phyloP scores from a whole-genome alignment of 2,797 vertebrate genomes.

The Danio choprae region DNA sequence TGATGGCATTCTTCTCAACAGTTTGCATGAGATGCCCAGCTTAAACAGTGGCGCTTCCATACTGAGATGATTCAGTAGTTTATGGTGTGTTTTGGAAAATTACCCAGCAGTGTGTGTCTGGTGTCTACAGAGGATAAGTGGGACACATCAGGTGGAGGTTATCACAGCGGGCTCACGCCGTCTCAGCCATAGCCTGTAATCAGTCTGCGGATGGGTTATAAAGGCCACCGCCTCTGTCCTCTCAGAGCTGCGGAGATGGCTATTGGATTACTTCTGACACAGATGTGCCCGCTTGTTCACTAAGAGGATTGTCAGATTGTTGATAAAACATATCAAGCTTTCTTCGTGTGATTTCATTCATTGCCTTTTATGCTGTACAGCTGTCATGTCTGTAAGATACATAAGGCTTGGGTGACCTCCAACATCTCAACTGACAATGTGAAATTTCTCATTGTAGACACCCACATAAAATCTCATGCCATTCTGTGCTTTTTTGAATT shows the following conservation, averaged over 20 bases:
- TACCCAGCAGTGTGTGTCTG: constrained; percentile 37
- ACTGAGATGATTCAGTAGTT: constrained; percentile 54
- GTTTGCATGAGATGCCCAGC: constrained; percentile 50
- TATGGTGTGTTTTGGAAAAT: constrained; percentile 61
- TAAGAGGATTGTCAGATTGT: constrained; percentile 24
- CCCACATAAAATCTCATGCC: not conserved
- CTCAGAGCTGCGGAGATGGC: constrained; percentile 5
- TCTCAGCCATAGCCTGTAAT: constrained; percentile 19
- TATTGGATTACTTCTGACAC: constrained; percentile 35
- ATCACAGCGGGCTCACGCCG: constrained; percentile 15
- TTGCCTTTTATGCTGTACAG: not conserved
- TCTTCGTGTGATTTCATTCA: not conserved
- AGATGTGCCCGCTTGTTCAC: constrained; percentile 1
- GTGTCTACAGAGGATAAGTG: constrained; percentile 34
- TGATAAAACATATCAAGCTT: constrained; percentile 21
- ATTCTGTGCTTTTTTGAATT: too few species aligned
- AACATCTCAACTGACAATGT: not conserved
- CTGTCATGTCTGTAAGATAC: constrained; percentile 1
- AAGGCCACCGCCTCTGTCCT: constrained; percentile 15
- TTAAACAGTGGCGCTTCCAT: constrained; percentile 45
- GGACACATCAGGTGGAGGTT: constrained; percentile 37
- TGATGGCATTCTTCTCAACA: constrained; percentile 51
- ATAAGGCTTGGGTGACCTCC: not conserved
- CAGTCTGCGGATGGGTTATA: constrained; percentile 23
- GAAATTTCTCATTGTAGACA: not conserved